These are phyloP conservation scores for Apamea monoglypha DNA, from an alignment of 2,888 invertebrate genomes.

Conservation along the genomic window DNA sequence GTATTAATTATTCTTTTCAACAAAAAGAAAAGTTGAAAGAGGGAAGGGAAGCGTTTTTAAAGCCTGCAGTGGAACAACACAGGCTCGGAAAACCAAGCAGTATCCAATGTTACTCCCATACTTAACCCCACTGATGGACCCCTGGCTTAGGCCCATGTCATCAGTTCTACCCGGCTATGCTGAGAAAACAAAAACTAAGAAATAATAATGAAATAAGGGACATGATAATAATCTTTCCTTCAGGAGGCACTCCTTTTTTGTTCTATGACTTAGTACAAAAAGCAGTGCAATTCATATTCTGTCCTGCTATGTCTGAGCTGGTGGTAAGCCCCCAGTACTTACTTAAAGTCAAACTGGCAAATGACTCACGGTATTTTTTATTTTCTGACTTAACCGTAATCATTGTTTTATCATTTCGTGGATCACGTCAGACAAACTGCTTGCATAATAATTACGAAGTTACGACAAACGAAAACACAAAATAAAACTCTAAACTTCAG, in stretches of 20 bases:
- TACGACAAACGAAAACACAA: background rate
- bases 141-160: background rate
- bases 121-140: background rate
- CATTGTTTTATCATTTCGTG: background rate
- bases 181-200: background rate
- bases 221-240: background rate
- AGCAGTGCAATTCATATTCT: too few species aligned
- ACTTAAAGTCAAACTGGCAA: background rate
- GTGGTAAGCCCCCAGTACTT: too few species aligned
- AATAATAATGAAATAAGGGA: background rate
- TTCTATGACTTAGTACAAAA: too few species aligned
- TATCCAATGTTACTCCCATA: background rate
- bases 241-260: too few species aligned
- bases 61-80: too few species aligned
- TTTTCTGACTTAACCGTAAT: background rate
- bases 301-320: too few species aligned
- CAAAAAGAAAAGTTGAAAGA: background rate
- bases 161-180: background rate
- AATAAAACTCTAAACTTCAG: slow-evolving; percentile 7
- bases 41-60: background rate
- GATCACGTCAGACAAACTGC: background rate
- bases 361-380: background rate
- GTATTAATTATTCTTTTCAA: background rate
- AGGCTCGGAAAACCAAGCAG: background rate
- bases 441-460: background rate